Evolutionary conservation across 2,888 invertebrate species (phyloP).

Genomic region (Ochropleura plecta): DNA sequence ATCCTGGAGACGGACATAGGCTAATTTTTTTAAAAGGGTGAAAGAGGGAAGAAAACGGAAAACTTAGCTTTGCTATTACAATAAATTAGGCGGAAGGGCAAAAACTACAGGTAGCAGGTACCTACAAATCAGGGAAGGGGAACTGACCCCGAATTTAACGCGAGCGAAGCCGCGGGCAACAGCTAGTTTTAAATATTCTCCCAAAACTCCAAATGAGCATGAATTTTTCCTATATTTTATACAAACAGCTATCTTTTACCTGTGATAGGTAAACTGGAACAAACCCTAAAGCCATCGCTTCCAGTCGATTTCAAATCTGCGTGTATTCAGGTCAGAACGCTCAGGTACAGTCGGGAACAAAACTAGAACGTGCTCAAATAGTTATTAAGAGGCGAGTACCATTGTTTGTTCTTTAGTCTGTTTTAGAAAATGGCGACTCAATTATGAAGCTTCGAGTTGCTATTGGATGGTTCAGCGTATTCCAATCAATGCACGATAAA

Average conservation of each 20-base stretch:
- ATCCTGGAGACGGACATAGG: too few species aligned
- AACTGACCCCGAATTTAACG: too few species aligned
- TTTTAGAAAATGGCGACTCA: constrained; percentile 21
- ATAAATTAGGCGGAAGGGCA: too few species aligned
- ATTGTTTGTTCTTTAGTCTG: constrained; percentile 46
- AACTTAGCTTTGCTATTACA: too few species aligned
- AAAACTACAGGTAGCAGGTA: too few species aligned
- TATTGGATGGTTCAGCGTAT: background rate
- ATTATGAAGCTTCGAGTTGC: background rate
- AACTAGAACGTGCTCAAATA: constrained; percentile 44
- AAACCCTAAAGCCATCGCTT: constrained; percentile 43
- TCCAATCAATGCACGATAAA: background rate
- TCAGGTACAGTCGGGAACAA: constrained; percentile 51
- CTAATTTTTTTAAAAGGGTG: too few species aligned
- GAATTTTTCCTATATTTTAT: background rate
- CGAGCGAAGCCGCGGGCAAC: too few species aligned
- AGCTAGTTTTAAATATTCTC: background rate
- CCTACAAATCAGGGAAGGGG: too few species aligned
- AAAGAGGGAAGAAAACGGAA: too few species aligned
- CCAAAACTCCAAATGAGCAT: background rate
- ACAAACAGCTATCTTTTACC: background rate
- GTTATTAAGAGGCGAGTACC: constrained; percentile 46
- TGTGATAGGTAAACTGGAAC: constrained; percentile 24
- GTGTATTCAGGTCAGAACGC: constrained; percentile 57
- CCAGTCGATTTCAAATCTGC: constrained; percentile 57